Base-by-base conservation (phyloP, 2,113 vertebrate genomes). In the Lanius collurio region DNA sequence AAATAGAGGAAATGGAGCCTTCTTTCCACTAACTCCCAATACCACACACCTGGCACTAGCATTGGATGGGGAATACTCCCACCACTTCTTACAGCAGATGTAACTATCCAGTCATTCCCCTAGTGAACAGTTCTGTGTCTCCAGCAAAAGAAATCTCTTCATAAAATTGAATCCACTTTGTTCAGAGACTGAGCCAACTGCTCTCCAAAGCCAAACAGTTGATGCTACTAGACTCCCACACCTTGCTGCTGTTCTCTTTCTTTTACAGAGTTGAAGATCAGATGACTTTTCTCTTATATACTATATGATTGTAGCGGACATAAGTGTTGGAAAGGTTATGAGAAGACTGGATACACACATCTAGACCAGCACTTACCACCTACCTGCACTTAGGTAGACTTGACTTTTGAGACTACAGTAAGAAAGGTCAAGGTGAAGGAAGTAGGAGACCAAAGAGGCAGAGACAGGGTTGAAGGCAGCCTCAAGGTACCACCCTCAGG, bases 111-210 rank as follows among this genome's bases (percentile, higher is more conserved):
- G 23, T 77, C 33, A 78, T 90, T 93, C 23, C 91, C 67, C 55
- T 7, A 7, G 52, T 63, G 64, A 84, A 83, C 60, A 64, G 30
- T 78, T 89, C 64, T 47, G 30, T 44, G 59, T 52, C 62, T 89
- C 83, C 20, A 81, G 44, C 76, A 83, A 67, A 90, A 57, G 59
- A 50, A 94, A 87, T 87, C 59, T 82, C 77, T 91, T 87, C 30
- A 55, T 75, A 75, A 95, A 95, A 95, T 94, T 87, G 87, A 84
- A 95, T 59, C 50, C 64, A 67, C 52, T 96, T 81, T 78, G n/a
- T 82, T 75, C 63, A 82, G 71, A 64, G 46, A 62, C 81, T 68
- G 65, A 92, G 83, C 18, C 69, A 84, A 50, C 41, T 55, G 33
- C 82, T 67, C 59, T 93, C 82, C 67, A 90, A 89, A 88, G 88